Evolutionary conservation across 2,113 vertebrate genomes (phyloP).

Genomic region (Synodontis membranacea): DNA sequence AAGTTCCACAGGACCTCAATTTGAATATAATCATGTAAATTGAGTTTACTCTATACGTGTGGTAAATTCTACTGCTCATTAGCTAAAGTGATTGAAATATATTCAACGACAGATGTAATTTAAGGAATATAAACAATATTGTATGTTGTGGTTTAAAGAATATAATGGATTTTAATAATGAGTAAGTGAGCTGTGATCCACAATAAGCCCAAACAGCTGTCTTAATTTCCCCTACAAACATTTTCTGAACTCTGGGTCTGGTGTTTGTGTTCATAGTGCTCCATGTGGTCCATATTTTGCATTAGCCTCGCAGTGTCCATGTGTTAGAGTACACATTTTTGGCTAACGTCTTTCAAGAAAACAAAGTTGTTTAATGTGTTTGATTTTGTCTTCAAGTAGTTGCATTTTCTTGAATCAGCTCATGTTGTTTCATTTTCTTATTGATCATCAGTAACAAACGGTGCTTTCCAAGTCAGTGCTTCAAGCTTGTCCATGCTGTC

Average conservation of each 20-base stretch:
- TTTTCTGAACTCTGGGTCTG: background rate
- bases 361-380: conserved; percentile 34
- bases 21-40: conserved; percentile 47
- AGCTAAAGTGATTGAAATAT: conserved; percentile 36
- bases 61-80: conserved; percentile 47
- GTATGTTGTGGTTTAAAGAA: conserved; percentile 37
- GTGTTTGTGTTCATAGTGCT: background rate
- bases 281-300: background rate
- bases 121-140: conserved; percentile 7
- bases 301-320: background rate
- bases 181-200: conserved; percentile 29
- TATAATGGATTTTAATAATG: conserved; percentile 46
- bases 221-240: conserved; percentile 8
- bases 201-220: conserved; percentile 26
- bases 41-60: conserved; percentile 37
- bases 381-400: conserved; percentile 46
- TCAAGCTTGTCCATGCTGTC: conserved; percentile 28
- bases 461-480: conserved; percentile 8
- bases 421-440: conserved; percentile 37
- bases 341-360: background rate
- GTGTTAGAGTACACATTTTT: background rate
- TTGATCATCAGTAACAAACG: conserved; percentile 48
- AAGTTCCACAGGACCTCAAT: conserved; percentile 45
- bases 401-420: conserved; percentile 35
- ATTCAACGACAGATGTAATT: conserved; percentile 35